Evolutionary conservation across 2,888 invertebrate genomes (phyloP), one percentile per base, ranked within the genome.

Genomic region (Molanna angustata): DNA sequence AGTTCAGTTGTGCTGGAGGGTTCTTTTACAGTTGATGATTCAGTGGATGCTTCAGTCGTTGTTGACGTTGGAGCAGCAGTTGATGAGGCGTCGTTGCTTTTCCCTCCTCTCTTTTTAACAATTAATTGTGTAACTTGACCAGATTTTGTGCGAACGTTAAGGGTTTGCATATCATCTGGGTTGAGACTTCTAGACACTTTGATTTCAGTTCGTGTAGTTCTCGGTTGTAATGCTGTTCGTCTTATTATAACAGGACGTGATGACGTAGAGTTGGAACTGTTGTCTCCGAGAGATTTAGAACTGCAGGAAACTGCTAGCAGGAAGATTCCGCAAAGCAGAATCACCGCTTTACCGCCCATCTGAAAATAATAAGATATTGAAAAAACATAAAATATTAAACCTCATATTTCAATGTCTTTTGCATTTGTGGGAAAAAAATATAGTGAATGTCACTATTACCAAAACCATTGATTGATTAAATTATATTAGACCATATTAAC

Each of bases 101-200:
- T 84, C 3, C 73, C 71, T 51, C 84, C 83, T 55, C 84, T 78
- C 63, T 84, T 80, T 68, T 88, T 88, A 3, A 89, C 86, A 37
- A 89, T 85, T 9, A 91, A 72, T 61, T 88, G 88, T 0, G 90
- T 88, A 18, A 88, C 72, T 54, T 83, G 85, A 2, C 91, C 91
- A 17, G 85, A 80, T 64, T 83, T 84, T 0, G 89, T 88, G 63
- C 85, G 80, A 0, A 91, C 88, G 64, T 84, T 86, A 35, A 90
- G 71, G 27, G 89, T 87, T 65, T 88, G 86, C 41, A 86, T 88
- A 58, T 86, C 82, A 18, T 85, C 84, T 1, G 90, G 89, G 67
- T 87, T 82, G 13, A 90, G 74, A 65, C 87, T 88, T 56, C 90
- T 77, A 1, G 88, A 84, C 16, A 89, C 88, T 66, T 88, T 86